These are phyloP conservation scores for Entomyzon cyanotis DNA, from an alignment of 2,113 vertebrate species.

Conservation along the genomic window DNA sequence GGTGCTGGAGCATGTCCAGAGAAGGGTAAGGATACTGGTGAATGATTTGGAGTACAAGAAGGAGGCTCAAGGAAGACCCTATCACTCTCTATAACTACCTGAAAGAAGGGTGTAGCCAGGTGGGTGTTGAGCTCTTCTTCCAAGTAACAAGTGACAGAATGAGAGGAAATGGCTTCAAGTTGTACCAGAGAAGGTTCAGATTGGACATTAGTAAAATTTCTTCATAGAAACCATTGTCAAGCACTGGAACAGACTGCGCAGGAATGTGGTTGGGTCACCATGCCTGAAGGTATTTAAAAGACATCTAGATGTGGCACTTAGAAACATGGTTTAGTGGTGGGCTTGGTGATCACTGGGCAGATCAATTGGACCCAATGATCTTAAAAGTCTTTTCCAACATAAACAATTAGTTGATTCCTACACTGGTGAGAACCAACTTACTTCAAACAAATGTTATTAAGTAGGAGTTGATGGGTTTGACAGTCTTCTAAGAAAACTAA, in stretches of 20 bases:
- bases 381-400: not conserved
- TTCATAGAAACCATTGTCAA: not conserved
- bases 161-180: not conserved
- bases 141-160: not conserved
- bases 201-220: not conserved
- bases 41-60: not conserved
- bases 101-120: not conserved
- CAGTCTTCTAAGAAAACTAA: not conserved
- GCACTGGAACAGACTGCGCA: not conserved
- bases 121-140: not conserved
- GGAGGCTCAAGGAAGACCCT: not conserved
- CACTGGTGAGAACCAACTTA: not conserved
- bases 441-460: not conserved
- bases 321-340: not conserved
- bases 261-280: not conserved
- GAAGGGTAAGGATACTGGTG: not conserved
- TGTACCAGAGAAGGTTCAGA: not conserved
- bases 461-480: not conserved
- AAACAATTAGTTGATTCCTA: not conserved
- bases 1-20: not conserved
- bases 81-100: not conserved
- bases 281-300: not conserved
- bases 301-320: not conserved
- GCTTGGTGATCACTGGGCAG: not conserved
- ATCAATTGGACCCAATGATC: not conserved